Conservation (phyloP, 1,140 invertebrate species). For the Paraescarpia echinospica region DNA sequence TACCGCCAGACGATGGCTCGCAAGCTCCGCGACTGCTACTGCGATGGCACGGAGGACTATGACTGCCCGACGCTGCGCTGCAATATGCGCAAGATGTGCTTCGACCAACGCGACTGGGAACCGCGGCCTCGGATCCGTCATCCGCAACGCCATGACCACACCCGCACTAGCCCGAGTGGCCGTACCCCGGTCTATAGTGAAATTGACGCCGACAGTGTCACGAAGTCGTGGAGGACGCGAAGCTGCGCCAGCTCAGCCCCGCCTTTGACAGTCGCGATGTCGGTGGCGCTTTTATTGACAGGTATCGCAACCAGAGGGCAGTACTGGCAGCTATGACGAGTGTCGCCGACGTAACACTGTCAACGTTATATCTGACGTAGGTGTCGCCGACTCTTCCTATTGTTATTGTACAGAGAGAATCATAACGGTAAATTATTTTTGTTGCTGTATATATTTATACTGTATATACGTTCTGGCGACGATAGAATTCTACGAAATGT, state of each 20-base stretch:
- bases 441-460: background rate
- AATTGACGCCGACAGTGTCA: background rate
- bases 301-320: background rate
- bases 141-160: slow-evolving; percentile 8
- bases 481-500: background rate
- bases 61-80: slow-evolving; percentile 35
- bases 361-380: background rate
- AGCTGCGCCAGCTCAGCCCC: background rate
- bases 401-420: background rate
- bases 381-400: background rate
- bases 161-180: background rate
- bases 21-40: slow-evolving; percentile 44
- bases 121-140: slow-evolving; percentile 9
- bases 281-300: slow-evolving; percentile 7
- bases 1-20: slow-evolving; percentile 43
- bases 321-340: background rate
- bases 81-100: slow-evolving; percentile 15
- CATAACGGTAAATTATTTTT: background rate
- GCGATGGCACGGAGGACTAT: slow-evolving; percentile 44
- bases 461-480: background rate
- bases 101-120: slow-evolving; percentile 10
- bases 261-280: background rate
- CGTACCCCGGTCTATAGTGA: background rate
- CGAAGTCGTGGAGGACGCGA: background rate
- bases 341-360: background rate